Conservation (phyloP, 2,797 vertebrate genomes). For the Dicrostonyx torquatus region DNA sequence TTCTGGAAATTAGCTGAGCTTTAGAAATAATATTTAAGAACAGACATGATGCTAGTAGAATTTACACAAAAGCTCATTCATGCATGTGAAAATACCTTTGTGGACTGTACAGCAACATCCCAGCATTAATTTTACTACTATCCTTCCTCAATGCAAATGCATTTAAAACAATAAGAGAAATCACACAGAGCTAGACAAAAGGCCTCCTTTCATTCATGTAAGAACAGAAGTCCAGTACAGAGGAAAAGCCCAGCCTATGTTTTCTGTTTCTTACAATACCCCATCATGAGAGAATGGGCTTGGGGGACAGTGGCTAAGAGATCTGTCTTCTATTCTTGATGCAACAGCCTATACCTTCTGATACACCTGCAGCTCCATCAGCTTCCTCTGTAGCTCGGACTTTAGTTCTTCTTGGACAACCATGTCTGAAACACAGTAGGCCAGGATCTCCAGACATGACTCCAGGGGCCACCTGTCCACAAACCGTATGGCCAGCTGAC, state of each 20-base stretch:
- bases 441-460: slow-evolving; percentile 92
- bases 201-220: background rate
- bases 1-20: slow-evolving; percentile 49
- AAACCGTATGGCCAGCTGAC: slow-evolving; percentile 89
- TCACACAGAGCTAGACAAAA: background rate
- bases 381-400: slow-evolving; percentile 88
- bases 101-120: background rate
- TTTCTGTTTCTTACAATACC: slow-evolving; percentile 25
- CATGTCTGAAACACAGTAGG: slow-evolving; percentile 92
- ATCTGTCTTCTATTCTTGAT: background rate
- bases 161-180: slow-evolving; percentile 39
- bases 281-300: background rate
- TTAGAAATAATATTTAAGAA: slow-evolving; percentile 51
- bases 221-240: slow-evolving; percentile 8
- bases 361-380: slow-evolving; percentile 92
- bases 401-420: slow-evolving; percentile 85
- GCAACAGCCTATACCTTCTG: slow-evolving; percentile 87
- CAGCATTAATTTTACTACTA: background rate
- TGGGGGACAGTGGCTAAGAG: background rate
- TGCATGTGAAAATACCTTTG: background rate
- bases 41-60: background rate
- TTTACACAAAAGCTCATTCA: slow-evolving; percentile 14
- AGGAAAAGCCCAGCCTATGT: slow-evolving; percentile 12
- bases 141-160: background rate
- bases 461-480: slow-evolving; percentile 94